Evolutionary conservation across 2,888 invertebrate species (phyloP), one percentile per base, ranked within the genome.

Genomic region (Ectropis crepuscularia): DNA sequence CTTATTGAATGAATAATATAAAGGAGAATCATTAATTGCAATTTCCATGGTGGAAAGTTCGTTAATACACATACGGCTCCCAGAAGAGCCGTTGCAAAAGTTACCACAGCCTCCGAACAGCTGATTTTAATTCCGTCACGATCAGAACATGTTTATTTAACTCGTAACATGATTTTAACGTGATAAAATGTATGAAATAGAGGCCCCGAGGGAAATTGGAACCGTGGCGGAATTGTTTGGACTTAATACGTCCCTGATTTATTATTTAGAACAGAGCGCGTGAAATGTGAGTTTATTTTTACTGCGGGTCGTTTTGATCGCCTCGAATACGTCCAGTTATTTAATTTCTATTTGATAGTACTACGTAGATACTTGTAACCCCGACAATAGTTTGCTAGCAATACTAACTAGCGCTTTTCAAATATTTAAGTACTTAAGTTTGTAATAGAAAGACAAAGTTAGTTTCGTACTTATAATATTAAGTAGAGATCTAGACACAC

Each of bases 171-270:
- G 41, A 51, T 51, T 51, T 50, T 51, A 51, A 45, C 42, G 39
- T 37, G 60, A 61, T 61, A 57, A 61, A 61, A 57, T 57, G 41
- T 47, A 53, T 65, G 47, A 60, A 64, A 60, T 64, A 65, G 28
- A 38, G 57, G 11, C 43, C 60, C 49, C 57, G 2, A 8, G 64
- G 64, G 64, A 60, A 65, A 60, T 64, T 48, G 54, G 28, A 57
- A 60, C 55, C 41, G 45, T 53, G 37, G 48, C 39, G 37, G 9
- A 39, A 58, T 58, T 58, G 63, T 57, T 57, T 42, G 37, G 53
- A 48, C 45, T 58, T 63, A 58, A 54, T 58, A 63, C 43, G 54
- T 12, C 12, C 53, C 57, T 49, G 63, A 58, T 63, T 63, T 63
- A 63, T 63, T 53, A 54, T 55, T 55, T 53, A 59, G 12, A 50